A percentile compares a stretch with the other conserved stretches of the same genome.
phyloP scores from a whole-genome alignment of 2,113 vertebrate species.

The Zosterops pallidus region DNA sequence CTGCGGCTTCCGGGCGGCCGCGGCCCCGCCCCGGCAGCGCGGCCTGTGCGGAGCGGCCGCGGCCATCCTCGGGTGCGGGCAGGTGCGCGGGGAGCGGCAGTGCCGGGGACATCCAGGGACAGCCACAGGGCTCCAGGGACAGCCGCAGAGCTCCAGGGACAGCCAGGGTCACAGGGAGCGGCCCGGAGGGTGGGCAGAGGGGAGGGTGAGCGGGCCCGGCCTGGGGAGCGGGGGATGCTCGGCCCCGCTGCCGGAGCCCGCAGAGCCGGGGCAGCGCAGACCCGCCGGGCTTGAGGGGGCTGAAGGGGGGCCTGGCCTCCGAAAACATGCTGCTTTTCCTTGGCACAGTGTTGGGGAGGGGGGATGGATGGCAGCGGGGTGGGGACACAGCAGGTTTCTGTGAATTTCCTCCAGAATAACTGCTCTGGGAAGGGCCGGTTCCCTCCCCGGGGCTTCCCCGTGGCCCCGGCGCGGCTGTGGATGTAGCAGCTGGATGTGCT shows the following conservation, averaged over 20 bases:
- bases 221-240: background rate
- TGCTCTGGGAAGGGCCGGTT: background rate
- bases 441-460: accelerated
- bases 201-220: background rate
- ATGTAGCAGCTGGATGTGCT: background rate
- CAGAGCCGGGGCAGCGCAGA: background rate
- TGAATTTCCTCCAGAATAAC: accelerated
- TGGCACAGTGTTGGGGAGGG: no score
- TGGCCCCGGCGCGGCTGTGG: background rate
- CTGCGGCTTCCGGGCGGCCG: background rate
- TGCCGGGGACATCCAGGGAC: background rate
- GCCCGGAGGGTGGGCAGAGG: background rate
- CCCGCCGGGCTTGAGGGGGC: background rate
- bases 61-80: background rate
- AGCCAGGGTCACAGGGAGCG: background rate
- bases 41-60: background rate
- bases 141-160: background rate
- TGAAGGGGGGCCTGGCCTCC: background rate
- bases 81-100: background rate
- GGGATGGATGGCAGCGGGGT: background rate
- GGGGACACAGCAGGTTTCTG: accelerated
- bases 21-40: background rate
- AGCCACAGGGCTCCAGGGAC: background rate
- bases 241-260: no score
- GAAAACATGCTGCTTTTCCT: accelerated